Conservation (phyloP, 2,797 vertebrate genomes). For the Lacerta bilineata region DNA sequence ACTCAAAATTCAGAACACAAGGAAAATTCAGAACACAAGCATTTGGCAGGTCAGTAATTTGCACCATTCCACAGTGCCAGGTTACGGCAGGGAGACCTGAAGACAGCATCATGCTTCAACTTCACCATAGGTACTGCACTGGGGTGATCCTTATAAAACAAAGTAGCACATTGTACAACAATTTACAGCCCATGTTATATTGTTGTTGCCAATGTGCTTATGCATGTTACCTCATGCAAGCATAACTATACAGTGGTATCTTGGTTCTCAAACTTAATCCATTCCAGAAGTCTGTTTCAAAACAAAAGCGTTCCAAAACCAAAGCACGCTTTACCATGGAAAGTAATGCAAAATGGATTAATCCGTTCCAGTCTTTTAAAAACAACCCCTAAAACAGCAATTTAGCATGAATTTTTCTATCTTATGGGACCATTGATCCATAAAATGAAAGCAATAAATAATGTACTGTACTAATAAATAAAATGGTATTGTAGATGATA, state of each 20-base stretch:
- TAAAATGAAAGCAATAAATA: no score
- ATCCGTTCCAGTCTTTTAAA: no score
- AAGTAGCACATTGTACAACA: constrained; percentile 5
- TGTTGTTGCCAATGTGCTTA: neutral
- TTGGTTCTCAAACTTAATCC: no score
- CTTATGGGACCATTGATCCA: no score
- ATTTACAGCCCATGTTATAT: constrained; percentile 37
- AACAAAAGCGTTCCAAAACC: no score
- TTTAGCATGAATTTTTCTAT: no score
- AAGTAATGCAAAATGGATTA: no score
- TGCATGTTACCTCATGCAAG: neutral
- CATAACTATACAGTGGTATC: neutral
- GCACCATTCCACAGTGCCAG: constrained; percentile 28
- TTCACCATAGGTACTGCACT: neutral
- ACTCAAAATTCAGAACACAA: constrained; percentile 59
- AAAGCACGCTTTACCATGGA: no score
- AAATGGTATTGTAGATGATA: no score
- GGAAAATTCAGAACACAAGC: constrained; percentile 42
- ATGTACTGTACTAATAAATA: no score
- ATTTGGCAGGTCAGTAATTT: constrained; percentile 27
- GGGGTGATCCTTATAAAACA: neutral
- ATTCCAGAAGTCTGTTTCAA: no score
- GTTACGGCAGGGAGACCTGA: constrained; percentile 12
- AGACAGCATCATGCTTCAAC: neutral
- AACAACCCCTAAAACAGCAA: no score